Percentiles rank a stretch among this genome's conserved stretches.
Evolutionary conservation across 2,113 vertebrate genomes (phyloP).

Genomic region (Ceyx melanurus): DNA sequence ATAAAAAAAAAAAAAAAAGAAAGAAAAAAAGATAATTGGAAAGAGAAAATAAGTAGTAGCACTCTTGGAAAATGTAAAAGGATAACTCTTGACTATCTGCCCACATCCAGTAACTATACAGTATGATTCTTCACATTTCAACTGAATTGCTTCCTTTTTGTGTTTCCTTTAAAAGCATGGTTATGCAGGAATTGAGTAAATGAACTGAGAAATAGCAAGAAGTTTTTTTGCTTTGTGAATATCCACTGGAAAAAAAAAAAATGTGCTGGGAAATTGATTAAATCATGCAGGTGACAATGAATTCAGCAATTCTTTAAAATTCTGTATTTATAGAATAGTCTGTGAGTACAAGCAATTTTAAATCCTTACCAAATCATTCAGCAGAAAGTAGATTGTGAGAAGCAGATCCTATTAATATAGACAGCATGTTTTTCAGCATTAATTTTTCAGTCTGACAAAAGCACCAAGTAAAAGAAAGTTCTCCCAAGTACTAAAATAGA

Average conservation of each 20-base stretch:
- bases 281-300: background rate
- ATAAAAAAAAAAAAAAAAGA: background rate
- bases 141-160: background rate
- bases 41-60: background rate
- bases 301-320: background rate
- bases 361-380: background rate
- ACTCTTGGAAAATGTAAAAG: background rate
- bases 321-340: background rate
- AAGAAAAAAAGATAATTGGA: background rate
- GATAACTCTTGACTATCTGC: background rate
- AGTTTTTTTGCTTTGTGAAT: background rate
- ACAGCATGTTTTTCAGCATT: background rate
- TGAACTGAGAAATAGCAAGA: background rate
- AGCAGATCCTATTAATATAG: background rate
- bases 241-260: background rate
- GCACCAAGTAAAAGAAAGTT: background rate
- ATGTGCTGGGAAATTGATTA: background rate
- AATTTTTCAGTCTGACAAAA: slow-evolving; percentile 29
- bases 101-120: background rate
- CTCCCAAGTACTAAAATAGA: slow-evolving; percentile 23
- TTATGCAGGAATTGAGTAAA: background rate
- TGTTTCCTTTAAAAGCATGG: background rate
- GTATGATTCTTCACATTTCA: background rate
- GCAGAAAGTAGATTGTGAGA: background rate
- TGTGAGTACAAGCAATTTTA: background rate